Conservation (phyloP, 2,888 invertebrate genomes). For the Cyclophora punctaria region DNA sequence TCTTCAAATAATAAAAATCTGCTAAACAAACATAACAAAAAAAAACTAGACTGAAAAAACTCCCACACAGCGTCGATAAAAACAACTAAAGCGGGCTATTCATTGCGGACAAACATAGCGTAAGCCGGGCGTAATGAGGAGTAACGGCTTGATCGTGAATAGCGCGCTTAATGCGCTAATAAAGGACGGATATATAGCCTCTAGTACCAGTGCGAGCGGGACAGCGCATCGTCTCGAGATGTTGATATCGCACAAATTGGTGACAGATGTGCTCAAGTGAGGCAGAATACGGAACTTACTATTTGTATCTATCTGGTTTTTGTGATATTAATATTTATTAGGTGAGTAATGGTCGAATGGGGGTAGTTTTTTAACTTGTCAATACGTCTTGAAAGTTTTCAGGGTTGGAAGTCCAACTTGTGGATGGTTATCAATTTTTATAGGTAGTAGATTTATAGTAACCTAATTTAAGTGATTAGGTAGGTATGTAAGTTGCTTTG, state of each 20-base stretch:
- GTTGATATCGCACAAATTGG: conserved; percentile 36
- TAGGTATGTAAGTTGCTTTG: no score
- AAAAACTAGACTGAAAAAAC: no score
- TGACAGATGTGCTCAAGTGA: conserved; percentile 30
- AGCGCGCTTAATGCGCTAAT: conserved; percentile 47
- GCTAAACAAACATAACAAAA: no score
- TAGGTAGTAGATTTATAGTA: no score
- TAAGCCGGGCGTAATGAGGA: conserved; percentile 63
- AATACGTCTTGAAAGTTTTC: no score
- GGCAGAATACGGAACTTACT: conserved; percentile 24
- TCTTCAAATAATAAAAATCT: no score
- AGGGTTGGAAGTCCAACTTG: no score
- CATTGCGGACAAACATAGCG: conserved; percentile 52
- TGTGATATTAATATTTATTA: not conserved
- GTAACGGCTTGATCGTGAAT: conserved; percentile 61
- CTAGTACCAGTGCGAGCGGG: conserved; percentile 20
- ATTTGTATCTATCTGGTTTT: conserved; percentile 22
- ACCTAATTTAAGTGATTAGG: no score
- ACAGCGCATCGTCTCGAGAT: conserved; percentile 19
- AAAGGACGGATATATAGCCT: conserved; percentile 21
- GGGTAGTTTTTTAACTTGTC: not conserved
- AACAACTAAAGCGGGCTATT: conserved; percentile 59
- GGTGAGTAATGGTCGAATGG: not conserved
- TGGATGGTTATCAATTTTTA: no score
- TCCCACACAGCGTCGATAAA: conserved; percentile 41